Evolutionary conservation across 2,888 invertebrate genomes (phyloP), one percentile per base, ranked within the genome.

Genomic region (Loripinus fragilis): DNA sequence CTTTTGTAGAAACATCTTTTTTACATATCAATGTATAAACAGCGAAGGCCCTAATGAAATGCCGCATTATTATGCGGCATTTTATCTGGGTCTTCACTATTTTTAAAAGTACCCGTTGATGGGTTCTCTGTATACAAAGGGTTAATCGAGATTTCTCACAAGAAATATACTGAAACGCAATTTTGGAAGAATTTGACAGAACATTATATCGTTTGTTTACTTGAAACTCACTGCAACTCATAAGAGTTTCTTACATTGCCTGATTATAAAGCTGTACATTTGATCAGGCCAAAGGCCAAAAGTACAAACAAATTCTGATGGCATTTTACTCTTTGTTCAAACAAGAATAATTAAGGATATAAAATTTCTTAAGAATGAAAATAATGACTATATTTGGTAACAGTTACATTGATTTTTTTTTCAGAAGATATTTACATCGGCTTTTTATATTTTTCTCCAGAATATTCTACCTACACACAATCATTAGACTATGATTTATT

Each of bases 371-470:
- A n/a, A n/a, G 0, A 52, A 71, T 55, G 20, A 35, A 30, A 55
- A 15, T 25, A 71, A 55, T 55, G 55, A 71, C 20, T 41, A 71
- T 15, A 55, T 71, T 23, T 55, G 60, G 71, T 25, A 55, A 23
- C 23, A 55, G 10, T 55, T 71, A 25, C 23, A 33, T 17, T 28
- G 23, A 52, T 10, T 23, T 15, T 42, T 71, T 55, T 71, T 55
- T 7, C 52, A 5, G 45, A 71, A 55, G 55, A 55, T 55, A 71
- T 71, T 25, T 70, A 38, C 55, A 28, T 70, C 35, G 52, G 71
- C n/a, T 41, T 71, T 55, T 35, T 71, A 35, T 55, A 42, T 55
- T 41, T 41, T 20, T 55, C 70, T n/a, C 70, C 70, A 17, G n/a
- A 2, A 50, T 8, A 50, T 33, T 70, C 55, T 5, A 20, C 55